A percentile compares a stretch with the other conserved stretches of the same genome.
Evolutionary conservation across 2,888 invertebrate genomes (phyloP).

Genomic region (Hedya salicella): DNA sequence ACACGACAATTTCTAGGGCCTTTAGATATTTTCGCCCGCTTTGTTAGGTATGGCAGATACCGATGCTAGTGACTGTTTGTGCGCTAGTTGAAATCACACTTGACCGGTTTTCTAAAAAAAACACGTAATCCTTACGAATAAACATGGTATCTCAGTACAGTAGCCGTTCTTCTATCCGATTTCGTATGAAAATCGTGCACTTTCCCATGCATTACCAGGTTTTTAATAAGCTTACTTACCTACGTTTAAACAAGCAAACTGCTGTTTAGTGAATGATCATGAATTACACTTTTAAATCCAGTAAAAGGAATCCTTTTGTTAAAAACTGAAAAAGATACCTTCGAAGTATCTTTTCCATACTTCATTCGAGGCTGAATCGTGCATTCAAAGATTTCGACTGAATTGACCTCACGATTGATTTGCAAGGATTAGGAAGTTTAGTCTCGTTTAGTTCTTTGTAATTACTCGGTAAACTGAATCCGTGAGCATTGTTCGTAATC

Average conservation of each 20-base stretch:
- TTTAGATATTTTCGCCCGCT: no score
- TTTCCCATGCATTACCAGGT: background rate
- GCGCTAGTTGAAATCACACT: no score
- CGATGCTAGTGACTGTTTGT: no score
- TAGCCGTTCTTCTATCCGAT: no score
- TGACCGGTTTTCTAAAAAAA: no score
- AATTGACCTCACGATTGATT: background rate
- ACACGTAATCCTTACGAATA: no score
- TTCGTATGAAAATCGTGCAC: no score
- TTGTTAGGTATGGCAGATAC: no score
- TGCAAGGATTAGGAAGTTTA: background rate
- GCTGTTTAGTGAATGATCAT: background rate
- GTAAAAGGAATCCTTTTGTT: background rate
- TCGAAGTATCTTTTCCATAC: background rate
- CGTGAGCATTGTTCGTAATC: conserved; percentile 12
- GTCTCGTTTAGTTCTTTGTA: background rate
- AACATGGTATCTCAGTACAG: no score
- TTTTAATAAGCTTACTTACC: no score
- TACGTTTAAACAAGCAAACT: no score
- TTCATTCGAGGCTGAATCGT: background rate
- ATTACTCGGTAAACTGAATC: background rate
- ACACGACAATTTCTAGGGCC: no score
- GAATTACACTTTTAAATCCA: background rate
- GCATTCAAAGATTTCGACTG: background rate
- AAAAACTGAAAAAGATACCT: background rate